Conservation (phyloP, 1,140 invertebrate genomes). For the Heterodera carotae region DNA sequence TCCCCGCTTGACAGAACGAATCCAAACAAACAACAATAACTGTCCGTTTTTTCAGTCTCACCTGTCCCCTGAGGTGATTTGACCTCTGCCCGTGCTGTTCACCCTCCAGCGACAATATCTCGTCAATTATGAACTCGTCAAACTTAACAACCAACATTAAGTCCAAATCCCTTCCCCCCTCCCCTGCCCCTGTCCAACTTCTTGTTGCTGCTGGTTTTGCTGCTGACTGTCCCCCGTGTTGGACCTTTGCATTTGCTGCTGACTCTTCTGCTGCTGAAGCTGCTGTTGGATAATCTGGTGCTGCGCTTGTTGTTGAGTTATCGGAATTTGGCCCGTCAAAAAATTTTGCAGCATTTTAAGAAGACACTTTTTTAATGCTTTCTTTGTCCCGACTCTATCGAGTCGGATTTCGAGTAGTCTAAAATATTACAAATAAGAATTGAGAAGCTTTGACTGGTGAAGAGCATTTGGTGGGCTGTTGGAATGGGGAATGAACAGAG, state of each 20-base stretch:
- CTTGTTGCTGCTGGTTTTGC: conserved; percentile 3
- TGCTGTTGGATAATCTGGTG: neutral
- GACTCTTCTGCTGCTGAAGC: neutral
- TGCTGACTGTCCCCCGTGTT: neutral
- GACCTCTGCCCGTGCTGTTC: conserved; percentile 42
- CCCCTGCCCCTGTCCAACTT: neutral
- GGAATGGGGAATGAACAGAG: no score
- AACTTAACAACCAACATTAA: conserved; percentile 35
- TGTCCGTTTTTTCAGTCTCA: neutral
- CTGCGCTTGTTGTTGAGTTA: neutral
- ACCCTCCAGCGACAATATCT: conserved; percentile 61
- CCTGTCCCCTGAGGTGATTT: conserved; percentile 1
- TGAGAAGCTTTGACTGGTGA: no score
- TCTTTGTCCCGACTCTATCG: no score
- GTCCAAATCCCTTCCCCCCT: neutral
- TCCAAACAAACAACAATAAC: no score
- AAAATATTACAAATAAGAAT: no score
- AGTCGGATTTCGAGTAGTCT: no score
- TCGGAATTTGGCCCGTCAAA: conserved; percentile 2
- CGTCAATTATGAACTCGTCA: conserved; percentile 63
- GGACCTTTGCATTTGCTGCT: conserved; percentile 5
- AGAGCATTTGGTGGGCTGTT: no score
- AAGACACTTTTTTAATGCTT: no score
- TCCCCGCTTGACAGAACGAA: no score
- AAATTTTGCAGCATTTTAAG: conserved; percentile 10